Percentiles rank a stretch among this genome's conserved stretches.
These are phyloP conservation scores for Atta cephalotes DNA, from an alignment of 1,140 invertebrate genomes.

Conservation along the genomic window DNA sequence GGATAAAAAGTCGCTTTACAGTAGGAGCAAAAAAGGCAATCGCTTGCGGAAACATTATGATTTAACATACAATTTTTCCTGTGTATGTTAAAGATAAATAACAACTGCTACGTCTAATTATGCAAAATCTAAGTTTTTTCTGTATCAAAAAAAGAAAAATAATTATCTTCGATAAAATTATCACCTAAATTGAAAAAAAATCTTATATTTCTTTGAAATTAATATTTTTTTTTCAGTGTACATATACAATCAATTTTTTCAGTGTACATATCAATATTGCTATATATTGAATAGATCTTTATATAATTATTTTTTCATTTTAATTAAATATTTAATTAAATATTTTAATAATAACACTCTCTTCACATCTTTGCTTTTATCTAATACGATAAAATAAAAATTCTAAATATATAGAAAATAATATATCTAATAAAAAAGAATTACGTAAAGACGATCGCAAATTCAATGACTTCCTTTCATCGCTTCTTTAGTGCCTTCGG, in stretches of 20 bases:
- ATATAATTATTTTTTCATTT: background rate
- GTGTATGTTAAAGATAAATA: background rate
- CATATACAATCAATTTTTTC: background rate
- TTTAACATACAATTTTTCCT: constrained; percentile 17
- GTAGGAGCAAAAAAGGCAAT: background rate
- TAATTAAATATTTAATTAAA: background rate
- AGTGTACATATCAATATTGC: background rate
- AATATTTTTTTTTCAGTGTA: background rate
- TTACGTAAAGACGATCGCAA: background rate
- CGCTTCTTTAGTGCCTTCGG: background rate
- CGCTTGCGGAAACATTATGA: constrained; percentile 13
- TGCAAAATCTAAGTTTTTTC: background rate
- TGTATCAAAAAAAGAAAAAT: background rate
- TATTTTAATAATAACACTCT: background rate
- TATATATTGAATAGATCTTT: background rate
- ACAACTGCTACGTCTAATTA: background rate
- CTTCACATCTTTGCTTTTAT: background rate
- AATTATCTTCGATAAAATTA: background rate
- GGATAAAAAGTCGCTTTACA: background rate
- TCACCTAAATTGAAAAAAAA: too few relatives aligned
- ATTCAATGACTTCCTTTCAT: background rate
- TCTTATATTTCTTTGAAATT: too few relatives aligned
- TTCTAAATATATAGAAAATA: background rate
- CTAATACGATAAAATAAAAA: background rate
- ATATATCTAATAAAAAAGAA: background rate